These are phyloP conservation scores for Eupithecia vulgata DNA, from an alignment of 2,888 invertebrate species.

Conservation along the genomic window DNA sequence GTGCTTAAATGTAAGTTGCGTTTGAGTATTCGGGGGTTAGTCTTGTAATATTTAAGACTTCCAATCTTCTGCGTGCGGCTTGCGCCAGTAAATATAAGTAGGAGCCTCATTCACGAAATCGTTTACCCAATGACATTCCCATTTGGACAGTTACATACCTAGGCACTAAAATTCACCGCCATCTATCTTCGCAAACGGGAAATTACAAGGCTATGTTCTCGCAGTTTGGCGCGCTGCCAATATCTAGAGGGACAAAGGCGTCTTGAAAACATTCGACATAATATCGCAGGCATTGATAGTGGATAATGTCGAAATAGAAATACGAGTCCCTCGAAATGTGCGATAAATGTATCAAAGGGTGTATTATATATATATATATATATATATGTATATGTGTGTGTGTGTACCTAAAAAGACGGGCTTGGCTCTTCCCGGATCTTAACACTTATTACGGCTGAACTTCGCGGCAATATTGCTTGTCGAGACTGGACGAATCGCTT, in stretches of 20 bases:
- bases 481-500: no score
- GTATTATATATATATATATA: not conserved
- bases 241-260: not conserved
- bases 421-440: not conserved
- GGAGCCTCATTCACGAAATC: not conserved
- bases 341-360: not conserved
- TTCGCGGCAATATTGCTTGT: not conserved
- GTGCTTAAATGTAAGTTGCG: no score
- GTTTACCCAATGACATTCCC: not conserved
- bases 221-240: conserved; percentile 2
- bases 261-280: conserved; percentile 4
- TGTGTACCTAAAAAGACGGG: not conserved
- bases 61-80: no score
- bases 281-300: not conserved
- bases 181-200: not conserved
- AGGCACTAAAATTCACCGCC: not conserved
- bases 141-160: not conserved
- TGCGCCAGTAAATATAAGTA: no score
- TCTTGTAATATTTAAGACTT: no score
- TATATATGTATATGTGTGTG: not conserved
- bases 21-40: no score
- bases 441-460: not conserved
- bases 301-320: not conserved
- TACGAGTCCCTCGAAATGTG: not conserved
- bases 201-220: conserved; percentile 1